These are phyloP conservation scores for Rhopalosiphum padi DNA, from an alignment of 1,140 invertebrate genomes.

Conservation along the genomic window DNA sequence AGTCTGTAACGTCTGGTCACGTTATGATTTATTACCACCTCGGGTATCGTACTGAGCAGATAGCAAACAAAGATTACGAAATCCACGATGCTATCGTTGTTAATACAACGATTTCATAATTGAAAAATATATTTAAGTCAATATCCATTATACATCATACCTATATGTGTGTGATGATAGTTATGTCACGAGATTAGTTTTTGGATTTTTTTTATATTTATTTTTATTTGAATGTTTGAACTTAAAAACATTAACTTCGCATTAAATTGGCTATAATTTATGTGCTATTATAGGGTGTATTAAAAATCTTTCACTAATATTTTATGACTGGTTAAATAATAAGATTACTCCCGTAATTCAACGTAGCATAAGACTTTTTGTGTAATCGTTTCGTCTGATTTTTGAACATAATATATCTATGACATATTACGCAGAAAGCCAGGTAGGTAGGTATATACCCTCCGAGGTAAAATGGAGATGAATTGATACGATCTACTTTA, in stretches of 20 bases:
- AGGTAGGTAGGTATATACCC: not conserved
- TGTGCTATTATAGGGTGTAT: not conserved
- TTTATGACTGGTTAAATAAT: not conserved
- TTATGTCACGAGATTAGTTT: not conserved
- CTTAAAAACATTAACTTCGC: not conserved
- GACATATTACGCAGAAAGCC: not conserved
- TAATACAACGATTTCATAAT: not conserved
- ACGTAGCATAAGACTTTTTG: not conserved
- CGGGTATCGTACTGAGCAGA: not conserved
- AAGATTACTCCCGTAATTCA: not conserved
- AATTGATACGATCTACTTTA: slow-evolving; percentile 21
- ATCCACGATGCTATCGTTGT: not conserved
- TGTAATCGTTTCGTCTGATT: not conserved
- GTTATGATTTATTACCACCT: slow-evolving; percentile 33
- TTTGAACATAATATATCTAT: not conserved
- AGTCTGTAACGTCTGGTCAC: not conserved
- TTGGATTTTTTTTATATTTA: not conserved
- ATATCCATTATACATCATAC: not conserved
- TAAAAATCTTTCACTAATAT: not conserved
- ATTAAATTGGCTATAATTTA: not conserved
- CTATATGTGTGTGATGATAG: not conserved
- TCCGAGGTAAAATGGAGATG: not conserved
- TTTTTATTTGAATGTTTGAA: not conserved
- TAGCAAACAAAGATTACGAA: slow-evolving; percentile 6
- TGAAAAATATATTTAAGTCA: not conserved